phyloP scores from a whole-genome alignment of 2,888 invertebrate genomes.

The Priocnemis perturbator region DNA sequence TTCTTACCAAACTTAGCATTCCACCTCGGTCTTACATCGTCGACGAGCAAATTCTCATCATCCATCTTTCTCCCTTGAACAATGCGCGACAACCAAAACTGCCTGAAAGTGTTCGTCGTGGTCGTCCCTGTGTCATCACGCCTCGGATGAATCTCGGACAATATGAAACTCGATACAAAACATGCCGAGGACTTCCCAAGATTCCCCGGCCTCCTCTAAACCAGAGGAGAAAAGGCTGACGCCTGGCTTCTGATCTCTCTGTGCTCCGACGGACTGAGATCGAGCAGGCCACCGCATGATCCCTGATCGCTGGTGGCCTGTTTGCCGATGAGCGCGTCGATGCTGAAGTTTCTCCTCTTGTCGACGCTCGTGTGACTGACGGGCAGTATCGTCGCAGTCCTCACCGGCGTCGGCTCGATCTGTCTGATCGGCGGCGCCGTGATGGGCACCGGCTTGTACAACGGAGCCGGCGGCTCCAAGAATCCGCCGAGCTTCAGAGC shows the following conservation, averaged over 20 bases:
- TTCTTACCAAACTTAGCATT: too few relatives aligned
- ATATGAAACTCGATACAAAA: too few relatives aligned
- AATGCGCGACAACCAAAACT: too few relatives aligned
- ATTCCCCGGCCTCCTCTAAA: constrained; percentile 53
- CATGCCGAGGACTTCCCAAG: too few relatives aligned
- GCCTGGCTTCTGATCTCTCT: constrained; percentile 76
- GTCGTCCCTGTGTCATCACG: too few relatives aligned
- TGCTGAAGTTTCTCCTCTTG: constrained; percentile 76
- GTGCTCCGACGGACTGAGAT: constrained; percentile 72
- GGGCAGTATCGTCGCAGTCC: constrained; percentile 54
- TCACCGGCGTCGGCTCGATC: constrained; percentile 65
- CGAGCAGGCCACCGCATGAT: constrained; percentile 63
- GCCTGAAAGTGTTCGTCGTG: too few relatives aligned
- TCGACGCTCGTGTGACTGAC: constrained; percentile 52
- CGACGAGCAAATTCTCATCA: too few relatives aligned
- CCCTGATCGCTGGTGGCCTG: constrained; percentile 63
- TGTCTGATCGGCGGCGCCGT: constrained; percentile 67
- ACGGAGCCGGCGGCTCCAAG: constrained; percentile 74
- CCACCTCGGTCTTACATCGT: too few relatives aligned
- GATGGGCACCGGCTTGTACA: constrained; percentile 73
- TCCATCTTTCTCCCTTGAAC: too few relatives aligned
- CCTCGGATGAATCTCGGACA: too few relatives aligned
- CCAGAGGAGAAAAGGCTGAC: constrained; percentile 84
- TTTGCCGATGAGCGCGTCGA: constrained; percentile 78
- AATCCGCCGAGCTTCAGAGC: constrained; percentile 72